phyloP scores from a whole-genome alignment of 2,797 vertebrate species.

The Coracias cyanogaster region DNA sequence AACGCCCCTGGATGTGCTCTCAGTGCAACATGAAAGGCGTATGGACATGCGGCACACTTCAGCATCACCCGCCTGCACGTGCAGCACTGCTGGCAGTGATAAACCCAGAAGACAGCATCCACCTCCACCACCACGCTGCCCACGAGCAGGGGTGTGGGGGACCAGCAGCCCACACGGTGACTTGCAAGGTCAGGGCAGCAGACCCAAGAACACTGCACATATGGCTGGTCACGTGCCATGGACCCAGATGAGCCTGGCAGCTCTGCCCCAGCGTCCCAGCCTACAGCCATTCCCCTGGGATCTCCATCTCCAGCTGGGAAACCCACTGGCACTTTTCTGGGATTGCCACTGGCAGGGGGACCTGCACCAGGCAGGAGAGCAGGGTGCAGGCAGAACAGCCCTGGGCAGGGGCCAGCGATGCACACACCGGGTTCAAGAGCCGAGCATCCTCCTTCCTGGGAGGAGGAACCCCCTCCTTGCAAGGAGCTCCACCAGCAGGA shows the following conservation, averaged over 20 bases:
- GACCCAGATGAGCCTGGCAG: rapidly evolving
- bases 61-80: background rate
- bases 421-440: background rate
- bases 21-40: rapidly evolving
- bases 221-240: rapidly evolving
- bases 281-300: background rate
- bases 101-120: background rate
- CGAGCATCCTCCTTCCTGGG: background rate
- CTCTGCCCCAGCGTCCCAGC: background rate
- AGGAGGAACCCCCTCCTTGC: background rate
- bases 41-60: rapidly evolving
- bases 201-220: background rate
- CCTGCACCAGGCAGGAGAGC: background rate
- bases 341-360: background rate
- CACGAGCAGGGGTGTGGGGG: background rate
- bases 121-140: rapidly evolving
- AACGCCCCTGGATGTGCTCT: background rate
- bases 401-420: rapidly evolving
- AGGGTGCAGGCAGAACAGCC: background rate
- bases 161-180: background rate
- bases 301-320: background rate
- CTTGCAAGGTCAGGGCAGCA: background rate
- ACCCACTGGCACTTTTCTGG: rapidly evolving
- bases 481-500: background rate
- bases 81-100: background rate